Base-by-base conservation (phyloP, 2,888 invertebrate species). In the Notodonta ziczac region DNA sequence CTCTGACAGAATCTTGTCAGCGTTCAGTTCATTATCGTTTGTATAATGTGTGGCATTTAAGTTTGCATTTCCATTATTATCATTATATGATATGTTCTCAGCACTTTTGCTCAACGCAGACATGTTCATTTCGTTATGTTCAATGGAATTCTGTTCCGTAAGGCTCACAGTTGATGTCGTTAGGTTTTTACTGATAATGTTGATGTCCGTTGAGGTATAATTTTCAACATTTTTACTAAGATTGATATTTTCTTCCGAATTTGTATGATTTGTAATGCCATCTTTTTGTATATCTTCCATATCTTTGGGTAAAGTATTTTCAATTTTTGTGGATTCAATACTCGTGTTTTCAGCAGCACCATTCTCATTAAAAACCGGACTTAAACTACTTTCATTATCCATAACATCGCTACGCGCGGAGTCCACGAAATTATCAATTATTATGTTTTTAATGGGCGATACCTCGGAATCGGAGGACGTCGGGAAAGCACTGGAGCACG, bases 151-250 rank as follows among this genome's bases (percentile, higher is more conserved):
- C 24, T 76, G 71, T 16, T 89, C 89, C 63, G 89, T 76, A 60
- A 93, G 77, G 65, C 91, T 92, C 13, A 82, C 69, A 0, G 88
- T 86, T 2, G 93, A 92, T 10, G 80, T 78, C n/a, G 87, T 79
- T 4, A 90, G 70, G 13, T 62, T 72, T 61, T 68, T 84, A 59
- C 59, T 71, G 0, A 76, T 72, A 58, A 63, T 70, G 42, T 56
- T 53, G 13, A 68, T 63, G 0, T 74, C 61, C 8, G 55, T 5
- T 16, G 64, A 54, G n/a, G 52, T 67, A 57, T 67, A 63, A 63
- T 70, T 68, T 61, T 58, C 48, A 61, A 60, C 58, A 56, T 62
- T 63, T 57, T 56, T 53, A 51, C 62, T 62, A 59, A 60, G 40
- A n/a, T 63, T 53, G 53, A 13, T 58, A 14, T 58, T 64, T 55